Percentiles rank a stretch among this genome's conserved stretches.
These are phyloP conservation scores for Sparus aurata DNA, from an alignment of 2,797 vertebrate genomes.

Conservation along the genomic window DNA sequence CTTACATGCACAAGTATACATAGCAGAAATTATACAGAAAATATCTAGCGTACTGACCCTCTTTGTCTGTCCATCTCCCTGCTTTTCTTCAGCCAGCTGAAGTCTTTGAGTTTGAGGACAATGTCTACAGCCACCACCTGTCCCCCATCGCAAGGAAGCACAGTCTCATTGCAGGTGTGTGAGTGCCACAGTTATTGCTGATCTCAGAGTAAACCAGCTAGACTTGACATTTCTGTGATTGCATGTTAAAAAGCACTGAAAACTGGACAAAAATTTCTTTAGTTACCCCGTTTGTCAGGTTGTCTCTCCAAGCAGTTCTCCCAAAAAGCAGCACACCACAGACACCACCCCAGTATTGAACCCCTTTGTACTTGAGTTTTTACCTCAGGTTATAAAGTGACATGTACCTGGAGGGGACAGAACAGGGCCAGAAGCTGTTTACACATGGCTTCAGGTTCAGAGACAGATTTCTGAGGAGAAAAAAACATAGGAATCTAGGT, in stretches of 20 bases:
- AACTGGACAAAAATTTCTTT: constrained; percentile 1
- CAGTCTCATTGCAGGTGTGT: constrained; percentile 94
- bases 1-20: constrained; percentile 7
- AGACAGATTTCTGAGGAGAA: constrained; percentile 19
- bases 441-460: neutral
- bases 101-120: constrained; percentile 93
- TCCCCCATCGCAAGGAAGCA: constrained; percentile 95
- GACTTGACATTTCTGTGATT: neutral
- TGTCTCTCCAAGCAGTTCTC: neutral
- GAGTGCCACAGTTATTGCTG: constrained; percentile 3
- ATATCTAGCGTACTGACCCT: constrained; percentile 1
- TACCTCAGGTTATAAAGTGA: constrained; percentile 4
- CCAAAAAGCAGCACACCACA: neutral
- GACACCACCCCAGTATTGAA: neutral
- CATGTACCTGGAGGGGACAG: neutral
- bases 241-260: constrained; percentile 6
- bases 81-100: constrained; percentile 89
- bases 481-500: constrained; percentile 49
- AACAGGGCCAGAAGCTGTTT: neutral
- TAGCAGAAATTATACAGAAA: neutral
- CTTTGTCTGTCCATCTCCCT: neutral
- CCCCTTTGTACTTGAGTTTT: neutral
- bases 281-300: constrained; percentile 3
- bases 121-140: constrained; percentile 96
- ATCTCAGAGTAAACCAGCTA: constrained; percentile 3